These are phyloP conservation scores for Sphaerodactylus townsendi DNA, from an alignment of 2,113 vertebrate genomes.

Conservation along the genomic window DNA sequence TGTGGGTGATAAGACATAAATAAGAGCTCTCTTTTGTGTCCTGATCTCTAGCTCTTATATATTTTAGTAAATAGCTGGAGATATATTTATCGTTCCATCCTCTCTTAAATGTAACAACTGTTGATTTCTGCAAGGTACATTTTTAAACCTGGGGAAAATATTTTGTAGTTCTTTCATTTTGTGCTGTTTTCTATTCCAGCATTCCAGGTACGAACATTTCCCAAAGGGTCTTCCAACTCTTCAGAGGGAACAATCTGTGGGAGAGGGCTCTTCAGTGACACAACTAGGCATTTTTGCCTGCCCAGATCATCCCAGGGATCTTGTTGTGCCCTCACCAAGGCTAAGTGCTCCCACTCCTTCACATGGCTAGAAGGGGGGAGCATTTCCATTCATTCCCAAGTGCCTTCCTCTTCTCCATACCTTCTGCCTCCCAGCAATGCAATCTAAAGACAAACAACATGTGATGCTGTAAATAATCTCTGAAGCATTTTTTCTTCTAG, in stretches of 20 bases:
- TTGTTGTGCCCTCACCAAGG: background rate
- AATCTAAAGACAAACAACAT: background rate
- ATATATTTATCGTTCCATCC: background rate
- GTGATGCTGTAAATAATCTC: too few relatives aligned
- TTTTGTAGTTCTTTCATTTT: background rate
- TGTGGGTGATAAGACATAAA: background rate
- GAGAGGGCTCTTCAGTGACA: background rate
- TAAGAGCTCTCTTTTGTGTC: too few relatives aligned
- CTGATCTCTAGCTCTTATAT: background rate
- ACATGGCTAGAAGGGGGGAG: too few relatives aligned
- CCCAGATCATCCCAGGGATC: background rate
- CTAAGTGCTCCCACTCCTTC: background rate
- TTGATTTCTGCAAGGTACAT: background rate
- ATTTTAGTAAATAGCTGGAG: background rate
- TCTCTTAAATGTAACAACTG: background rate
- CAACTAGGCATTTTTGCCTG: background rate
- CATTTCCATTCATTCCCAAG: too few relatives aligned
- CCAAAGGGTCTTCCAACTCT: background rate
- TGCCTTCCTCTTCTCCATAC: background rate
- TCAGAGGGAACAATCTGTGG: conserved; percentile 25
- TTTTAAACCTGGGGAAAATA: background rate
- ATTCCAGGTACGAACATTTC: background rate
- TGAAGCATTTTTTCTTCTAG: too few relatives aligned
- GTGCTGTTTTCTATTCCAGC: background rate
- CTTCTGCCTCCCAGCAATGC: background rate